These are phyloP conservation scores for Bombyx mori DNA, from an alignment of 1,140 invertebrate species.

Conservation along the genomic window DNA sequence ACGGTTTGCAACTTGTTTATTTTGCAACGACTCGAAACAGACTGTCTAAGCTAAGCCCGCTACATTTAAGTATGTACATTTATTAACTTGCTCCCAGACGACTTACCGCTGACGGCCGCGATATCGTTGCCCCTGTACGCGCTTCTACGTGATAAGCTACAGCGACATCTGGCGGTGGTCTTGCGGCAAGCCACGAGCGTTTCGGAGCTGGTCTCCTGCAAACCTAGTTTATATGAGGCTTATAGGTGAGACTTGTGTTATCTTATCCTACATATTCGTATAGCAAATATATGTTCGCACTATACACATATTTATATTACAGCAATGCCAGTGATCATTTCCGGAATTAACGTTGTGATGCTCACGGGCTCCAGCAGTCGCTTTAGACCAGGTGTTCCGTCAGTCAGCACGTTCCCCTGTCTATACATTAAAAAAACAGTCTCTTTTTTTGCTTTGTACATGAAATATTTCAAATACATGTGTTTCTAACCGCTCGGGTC, in stretches of 20 bases:
- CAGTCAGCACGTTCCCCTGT: neutral
- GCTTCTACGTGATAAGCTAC: constrained; percentile 39
- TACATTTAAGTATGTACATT: no score
- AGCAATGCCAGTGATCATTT: no score
- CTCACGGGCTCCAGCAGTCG: no score
- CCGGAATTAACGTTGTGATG: no score
- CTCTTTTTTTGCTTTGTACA: neutral
- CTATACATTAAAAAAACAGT: neutral
- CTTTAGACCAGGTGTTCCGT: neutral
- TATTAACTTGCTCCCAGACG: constrained; percentile 28
- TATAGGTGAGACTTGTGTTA: constrained; percentile 34
- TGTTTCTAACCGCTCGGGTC: no score
- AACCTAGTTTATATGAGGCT: constrained; percentile 51
- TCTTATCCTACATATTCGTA: no score
- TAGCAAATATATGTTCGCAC: no score
- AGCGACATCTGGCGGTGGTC: constrained; percentile 37
- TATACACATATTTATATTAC: no score
- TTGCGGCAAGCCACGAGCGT: constrained; percentile 47
- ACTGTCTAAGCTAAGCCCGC: no score
- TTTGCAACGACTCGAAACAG: no score
- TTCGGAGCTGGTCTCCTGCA: constrained; percentile 49
- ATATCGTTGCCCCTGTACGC: constrained; percentile 50
- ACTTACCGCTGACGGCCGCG: constrained; percentile 49
- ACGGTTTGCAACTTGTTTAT: no score
- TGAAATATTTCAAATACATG: no score